Evolutionary conservation across 2,113 vertebrate genomes (phyloP).

Genomic region (Saguinus imperator): DNA sequence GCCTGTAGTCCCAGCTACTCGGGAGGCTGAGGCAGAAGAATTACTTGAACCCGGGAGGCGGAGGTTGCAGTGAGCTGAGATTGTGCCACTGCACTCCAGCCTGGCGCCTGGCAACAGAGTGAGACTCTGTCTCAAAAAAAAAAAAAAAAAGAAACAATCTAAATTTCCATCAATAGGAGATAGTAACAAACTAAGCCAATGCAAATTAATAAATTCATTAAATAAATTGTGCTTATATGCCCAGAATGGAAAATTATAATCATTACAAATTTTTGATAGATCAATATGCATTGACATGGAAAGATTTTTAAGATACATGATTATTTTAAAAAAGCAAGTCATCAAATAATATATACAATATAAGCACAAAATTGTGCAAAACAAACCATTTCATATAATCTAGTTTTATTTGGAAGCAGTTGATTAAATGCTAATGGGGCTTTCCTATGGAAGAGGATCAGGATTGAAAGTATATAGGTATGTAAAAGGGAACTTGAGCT

Average conservation of each 20-base stretch:
- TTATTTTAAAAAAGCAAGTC: not conserved
- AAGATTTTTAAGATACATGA: not conserved
- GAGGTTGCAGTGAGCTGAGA: no score
- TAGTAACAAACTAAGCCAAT: constrained; percentile 21
- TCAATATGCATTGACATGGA: not conserved
- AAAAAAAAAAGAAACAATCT: not conserved
- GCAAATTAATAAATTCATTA: constrained; percentile 36
- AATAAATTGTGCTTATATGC: not conserved
- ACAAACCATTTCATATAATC: not conserved
- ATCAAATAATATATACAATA: not conserved
- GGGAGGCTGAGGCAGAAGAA: no score
- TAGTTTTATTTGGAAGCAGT: not conserved
- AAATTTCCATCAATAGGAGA: constrained; percentile 8
- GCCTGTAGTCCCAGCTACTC: no score
- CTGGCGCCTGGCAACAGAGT: no score
- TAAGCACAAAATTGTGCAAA: not conserved
- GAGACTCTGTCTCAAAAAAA: no score
- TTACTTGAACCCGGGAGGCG: no score
- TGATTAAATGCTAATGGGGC: not conserved
- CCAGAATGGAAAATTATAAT: not conserved
- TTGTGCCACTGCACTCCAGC: no score
- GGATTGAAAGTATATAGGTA: not conserved
- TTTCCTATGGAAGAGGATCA: not conserved
- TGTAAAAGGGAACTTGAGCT: not conserved
- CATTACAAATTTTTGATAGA: not conserved